Base-by-base conservation (phyloP, 2,797 vertebrate genomes). In the Spatula versicolor region DNA sequence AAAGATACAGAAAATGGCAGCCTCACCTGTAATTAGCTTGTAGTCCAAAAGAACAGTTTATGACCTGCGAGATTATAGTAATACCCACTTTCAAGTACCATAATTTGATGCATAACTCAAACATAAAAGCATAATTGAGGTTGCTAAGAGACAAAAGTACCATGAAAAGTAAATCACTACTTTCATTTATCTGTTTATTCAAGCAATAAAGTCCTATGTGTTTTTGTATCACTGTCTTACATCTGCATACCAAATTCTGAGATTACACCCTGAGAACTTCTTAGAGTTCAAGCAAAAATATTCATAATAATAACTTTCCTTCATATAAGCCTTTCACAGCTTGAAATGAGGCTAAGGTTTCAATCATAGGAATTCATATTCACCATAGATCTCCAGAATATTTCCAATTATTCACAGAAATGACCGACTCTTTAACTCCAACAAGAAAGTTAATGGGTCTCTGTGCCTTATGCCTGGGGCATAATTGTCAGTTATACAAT, bases 151-250 rank as follows among this genome's bases (percentile, higher is more conserved):
- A 91, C 73, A 90, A 90, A 91, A 93, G 85, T 67, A 75, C 31
- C 60, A 54, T 45, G 79, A 77, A 88, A 96, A 92, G 35, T 71
- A 95, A 95, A 92, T 93, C 64, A 78, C 69, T 93, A 68, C 79
- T 90, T 96, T 78, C 76, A 71, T 91, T 23, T 66, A 62, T 83
- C 68, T 92, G 68, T 94, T 92, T 92, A 86, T 96, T 96, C 90
- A 88, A 90, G 62, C 54, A 93, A 62, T 72, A 81, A 56, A 93
- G 21, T 78, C 1, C 0, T 68, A 35, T 20, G 33, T 69, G 35
- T 69, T 92, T 77, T 64, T 86, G 55, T 81, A 88, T 93, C 59
- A 72, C 83, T 88, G 23, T 86, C 66, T 73, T 63, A 62, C 46
- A 88, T 62, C 54, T 17, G 45, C 66, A 37, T 50, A 86, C 23